Evolutionary conservation across 1,140 invertebrate genomes (phyloP), one percentile per base, ranked within the genome.

Genomic region (Nephila pilipes): DNA sequence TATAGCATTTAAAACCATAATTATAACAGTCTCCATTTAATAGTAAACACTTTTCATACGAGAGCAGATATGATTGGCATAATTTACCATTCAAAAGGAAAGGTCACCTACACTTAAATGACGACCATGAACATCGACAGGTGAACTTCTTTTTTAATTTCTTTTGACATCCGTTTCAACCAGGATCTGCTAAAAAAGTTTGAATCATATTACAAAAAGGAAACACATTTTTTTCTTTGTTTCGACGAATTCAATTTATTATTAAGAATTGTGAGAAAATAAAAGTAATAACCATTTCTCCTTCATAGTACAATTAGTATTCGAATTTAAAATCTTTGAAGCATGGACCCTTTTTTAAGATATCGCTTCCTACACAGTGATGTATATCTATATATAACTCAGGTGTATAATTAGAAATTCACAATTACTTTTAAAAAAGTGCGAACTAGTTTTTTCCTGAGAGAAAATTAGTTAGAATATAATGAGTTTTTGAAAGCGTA

Each of bases 401-500:
- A 75, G 29, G 4, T 75, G 65, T 81, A 81, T 81, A 81, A 81
- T 81, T 81, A 81, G 80, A 81, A 81, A 81, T 81, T 18, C 46
- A 81, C 36, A 81, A 81, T 81, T 55, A 81, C n/a, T 18, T 81
- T 46, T 55, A 81, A 81, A 81, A 81, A 81, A 81, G 80, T 81
- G 38, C 80, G 38, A 81, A 81, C 80, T 22, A 46, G 20, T 55
- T 81, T 81, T 65, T 75, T 55, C 20, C 12, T 20, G 20, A 55
- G 46, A 81, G 80, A 55, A 81, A 55, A 75, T 75, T 75, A 75
- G 65, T 75, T 32, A 32, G 65, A 32, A 55, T 81, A 81, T 81
- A 81, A 81, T 81, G 80, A 81, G 80, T 81, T 81, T 55, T 75
- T 75, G 65, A 81, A 81, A 81, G 46, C 36, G 36, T 81, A 55